A percentile compares a stretch with the other conserved stretches of the same genome.
These are phyloP conservation scores for Drosophila leonis DNA, from an alignment of 2,888 invertebrate genomes.

Conservation along the genomic window DNA sequence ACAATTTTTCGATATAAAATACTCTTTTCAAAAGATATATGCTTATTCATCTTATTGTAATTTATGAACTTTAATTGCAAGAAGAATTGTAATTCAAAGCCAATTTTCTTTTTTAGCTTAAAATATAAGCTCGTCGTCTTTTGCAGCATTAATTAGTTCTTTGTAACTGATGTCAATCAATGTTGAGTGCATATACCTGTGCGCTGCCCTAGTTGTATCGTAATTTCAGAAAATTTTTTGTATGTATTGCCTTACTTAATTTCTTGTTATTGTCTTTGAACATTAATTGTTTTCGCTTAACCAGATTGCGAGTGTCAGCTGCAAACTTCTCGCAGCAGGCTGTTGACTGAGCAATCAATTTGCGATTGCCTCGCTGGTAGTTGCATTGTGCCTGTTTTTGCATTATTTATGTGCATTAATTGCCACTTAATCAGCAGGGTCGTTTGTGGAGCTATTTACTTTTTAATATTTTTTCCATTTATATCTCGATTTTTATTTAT, in stretches of 20 bases:
- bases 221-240: neutral
- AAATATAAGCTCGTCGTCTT: neutral
- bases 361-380: conserved; percentile 36
- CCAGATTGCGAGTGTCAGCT: conserved; percentile 44
- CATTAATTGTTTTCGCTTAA: conserved; percentile 56
- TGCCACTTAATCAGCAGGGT: conserved; percentile 54
- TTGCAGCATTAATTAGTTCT: neutral
- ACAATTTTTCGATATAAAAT: too few relatives aligned
- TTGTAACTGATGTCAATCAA: neutral
- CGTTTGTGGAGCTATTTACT: conserved; percentile 17
- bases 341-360: conserved; percentile 39
- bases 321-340: conserved; percentile 11
- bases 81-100: neutral
- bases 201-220: neutral
- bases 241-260: neutral
- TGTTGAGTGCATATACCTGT: neutral
- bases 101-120: neutral
- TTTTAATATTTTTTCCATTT: conserved; percentile 3
- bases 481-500: conserved; percentile 2
- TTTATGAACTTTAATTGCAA: neutral
- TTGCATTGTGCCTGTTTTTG: conserved; percentile 48
- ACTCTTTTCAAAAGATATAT: too few relatives aligned
- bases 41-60: too few relatives aligned
- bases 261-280: conserved; percentile 6
- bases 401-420: conserved; percentile 61